Percentiles rank a stretch among this genome's conserved stretches.
These are phyloP conservation scores for Vidua chalybeata DNA, from an alignment of 2,113 vertebrate genomes.

Conservation along the genomic window DNA sequence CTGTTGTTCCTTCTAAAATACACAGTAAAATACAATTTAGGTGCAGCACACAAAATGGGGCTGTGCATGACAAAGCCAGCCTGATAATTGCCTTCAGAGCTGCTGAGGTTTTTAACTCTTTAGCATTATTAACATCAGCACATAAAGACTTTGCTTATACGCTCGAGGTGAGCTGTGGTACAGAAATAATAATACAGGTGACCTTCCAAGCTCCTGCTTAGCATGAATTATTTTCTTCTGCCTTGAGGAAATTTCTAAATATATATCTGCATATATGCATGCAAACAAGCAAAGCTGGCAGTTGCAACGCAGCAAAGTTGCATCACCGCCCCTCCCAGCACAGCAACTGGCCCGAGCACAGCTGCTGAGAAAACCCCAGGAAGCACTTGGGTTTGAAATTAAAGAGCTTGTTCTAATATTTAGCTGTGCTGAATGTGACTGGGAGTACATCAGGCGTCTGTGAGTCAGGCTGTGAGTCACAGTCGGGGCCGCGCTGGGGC, in stretches of 20 bases:
- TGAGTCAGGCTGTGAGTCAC: conserved; percentile 56
- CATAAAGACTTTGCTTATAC: not conserved
- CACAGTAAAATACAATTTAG: not conserved
- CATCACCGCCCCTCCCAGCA: not conserved
- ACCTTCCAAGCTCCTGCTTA: conserved; percentile 50
- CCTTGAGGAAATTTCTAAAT: conserved; percentile 13
- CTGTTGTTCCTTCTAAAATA: not conserved
- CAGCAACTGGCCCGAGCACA: not conserved
- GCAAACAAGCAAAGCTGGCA: not conserved
- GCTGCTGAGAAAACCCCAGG: conserved; percentile 19
- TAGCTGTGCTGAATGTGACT: not conserved
- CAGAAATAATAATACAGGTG: conserved; percentile 1
- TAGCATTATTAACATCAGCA: not conserved
- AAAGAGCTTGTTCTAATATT: not conserved
- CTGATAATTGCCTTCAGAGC: not conserved
- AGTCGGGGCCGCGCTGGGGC: not conserved
- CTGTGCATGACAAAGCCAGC: not conserved
- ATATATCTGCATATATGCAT: not conserved
- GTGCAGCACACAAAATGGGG: not conserved
- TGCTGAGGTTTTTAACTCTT: not conserved
- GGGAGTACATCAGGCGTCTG: not conserved
- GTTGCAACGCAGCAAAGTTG: fast-evolving
- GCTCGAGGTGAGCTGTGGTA: not conserved
- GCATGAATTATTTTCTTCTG: not conserved
- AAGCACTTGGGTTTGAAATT: not conserved